phyloP scores from a whole-genome alignment of 2,797 vertebrate species.

The Triplophysa yarkandensis region DNA sequence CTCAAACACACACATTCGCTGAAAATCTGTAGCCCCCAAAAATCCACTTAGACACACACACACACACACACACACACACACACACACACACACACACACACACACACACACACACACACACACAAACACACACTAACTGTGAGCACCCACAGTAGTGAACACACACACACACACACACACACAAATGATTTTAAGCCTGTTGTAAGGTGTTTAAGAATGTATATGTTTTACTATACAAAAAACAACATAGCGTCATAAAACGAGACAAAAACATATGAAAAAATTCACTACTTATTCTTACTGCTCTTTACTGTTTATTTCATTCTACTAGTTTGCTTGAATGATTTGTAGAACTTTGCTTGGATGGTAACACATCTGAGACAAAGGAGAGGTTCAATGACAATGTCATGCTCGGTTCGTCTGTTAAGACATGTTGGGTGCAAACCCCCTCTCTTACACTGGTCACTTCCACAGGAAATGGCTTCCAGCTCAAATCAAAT shows the following conservation, averaged over 20 bases:
- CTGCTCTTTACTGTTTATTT: too few species aligned
- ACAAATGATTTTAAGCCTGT: too few species aligned
- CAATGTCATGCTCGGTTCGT: slow-evolving; percentile 25
- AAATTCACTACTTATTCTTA: too few species aligned
- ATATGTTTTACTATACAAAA: too few species aligned
- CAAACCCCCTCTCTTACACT: slow-evolving; percentile 34
- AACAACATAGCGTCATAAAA: too few species aligned
- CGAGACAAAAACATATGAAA: too few species aligned
- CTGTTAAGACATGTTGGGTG: slow-evolving; percentile 3
- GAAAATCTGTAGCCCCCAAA: too few species aligned
- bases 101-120: too few species aligned
- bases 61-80: background rate
- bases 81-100: too few species aligned
- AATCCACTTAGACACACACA: background rate
- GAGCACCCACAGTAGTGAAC: background rate
- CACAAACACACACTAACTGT: background rate
- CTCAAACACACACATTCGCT: slow-evolving; percentile 20
- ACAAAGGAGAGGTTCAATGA: slow-evolving; percentile 16
- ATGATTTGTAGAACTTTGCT: background rate
- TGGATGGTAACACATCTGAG: background rate
- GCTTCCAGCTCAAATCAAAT: slow-evolving; percentile 48
- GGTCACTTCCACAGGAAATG: slow-evolving; percentile 48
- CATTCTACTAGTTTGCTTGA: too few species aligned
- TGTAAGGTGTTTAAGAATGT: too few species aligned
- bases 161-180: background rate